These are phyloP conservation scores for Bombylius discolor DNA, from an alignment of 2,888 invertebrate genomes.

Conservation along the genomic window DNA sequence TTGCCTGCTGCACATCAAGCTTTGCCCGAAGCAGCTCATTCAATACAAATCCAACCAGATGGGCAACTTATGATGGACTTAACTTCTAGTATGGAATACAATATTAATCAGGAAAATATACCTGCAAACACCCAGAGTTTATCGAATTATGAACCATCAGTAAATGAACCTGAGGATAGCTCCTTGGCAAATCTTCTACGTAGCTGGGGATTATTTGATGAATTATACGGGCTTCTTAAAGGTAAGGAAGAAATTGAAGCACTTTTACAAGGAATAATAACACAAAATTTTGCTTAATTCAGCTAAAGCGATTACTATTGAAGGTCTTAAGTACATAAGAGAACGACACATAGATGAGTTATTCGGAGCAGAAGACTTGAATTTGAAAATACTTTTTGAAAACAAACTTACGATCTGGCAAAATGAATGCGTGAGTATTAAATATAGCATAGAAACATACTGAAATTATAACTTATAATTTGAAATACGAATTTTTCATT, in stretches of 20 bases:
- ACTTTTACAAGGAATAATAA: not conserved
- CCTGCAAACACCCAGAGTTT: no score
- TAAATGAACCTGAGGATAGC: not conserved
- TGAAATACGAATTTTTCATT: not conserved
- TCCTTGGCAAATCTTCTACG: not conserved
- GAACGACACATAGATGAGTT: slow-evolving; percentile 1
- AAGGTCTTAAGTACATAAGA: not conserved
- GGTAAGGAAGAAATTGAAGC: not conserved
- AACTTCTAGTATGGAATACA: no score
- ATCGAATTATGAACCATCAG: not conserved
- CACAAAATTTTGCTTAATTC: not conserved
- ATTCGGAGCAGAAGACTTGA: not conserved
- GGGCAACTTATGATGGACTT: no score
- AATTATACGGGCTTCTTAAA: not conserved
- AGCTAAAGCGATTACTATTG: not conserved
- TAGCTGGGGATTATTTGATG: not conserved
- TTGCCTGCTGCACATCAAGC: no score
- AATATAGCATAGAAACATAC: not conserved
- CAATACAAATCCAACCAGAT: no score
- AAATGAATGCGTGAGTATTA: not conserved
- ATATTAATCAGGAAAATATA: no score
- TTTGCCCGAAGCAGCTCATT: no score
- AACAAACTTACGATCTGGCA: not conserved
- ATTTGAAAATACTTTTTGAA: not conserved
- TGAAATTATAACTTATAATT: no score